Evolutionary conservation across 2,797 vertebrate genomes (phyloP).

Genomic region (Diglossa cyanea): DNA sequence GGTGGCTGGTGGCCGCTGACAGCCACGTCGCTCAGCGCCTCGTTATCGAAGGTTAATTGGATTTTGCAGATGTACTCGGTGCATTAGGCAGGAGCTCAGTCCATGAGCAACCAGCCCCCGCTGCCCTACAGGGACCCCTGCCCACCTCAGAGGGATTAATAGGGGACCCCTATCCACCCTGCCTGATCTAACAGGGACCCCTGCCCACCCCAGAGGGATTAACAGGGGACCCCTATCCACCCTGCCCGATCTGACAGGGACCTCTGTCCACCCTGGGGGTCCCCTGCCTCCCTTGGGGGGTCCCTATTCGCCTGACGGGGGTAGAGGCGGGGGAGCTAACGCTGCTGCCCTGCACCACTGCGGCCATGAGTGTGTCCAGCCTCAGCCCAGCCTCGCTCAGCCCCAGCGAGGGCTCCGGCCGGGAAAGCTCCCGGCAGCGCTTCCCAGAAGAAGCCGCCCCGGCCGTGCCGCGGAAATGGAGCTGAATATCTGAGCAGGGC

Average conservation of each 20-base stretch:
- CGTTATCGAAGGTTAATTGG: slow-evolving; percentile 53
- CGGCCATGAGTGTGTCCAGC: rapidly evolving
- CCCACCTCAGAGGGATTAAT: not conserved
- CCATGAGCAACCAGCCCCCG: not conserved
- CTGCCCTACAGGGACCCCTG: not conserved
- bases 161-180: not conserved
- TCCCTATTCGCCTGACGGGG: not conserved
- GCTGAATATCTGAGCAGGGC: slow-evolving; percentile 46
- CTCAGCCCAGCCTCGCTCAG: not conserved
- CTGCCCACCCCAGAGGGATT: not conserved
- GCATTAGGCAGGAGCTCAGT: slow-evolving; percentile 48
- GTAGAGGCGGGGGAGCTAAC: rapidly evolving
- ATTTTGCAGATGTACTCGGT: slow-evolving; percentile 39
- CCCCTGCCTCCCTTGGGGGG: too few species aligned
- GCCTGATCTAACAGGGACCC: not conserved
- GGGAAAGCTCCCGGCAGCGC: not conserved
- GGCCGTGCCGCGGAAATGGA: slow-evolving; percentile 42
- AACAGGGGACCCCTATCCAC: not conserved
- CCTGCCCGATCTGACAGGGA: not conserved
- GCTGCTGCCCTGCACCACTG: not conserved
- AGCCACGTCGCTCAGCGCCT: slow-evolving; percentile 41
- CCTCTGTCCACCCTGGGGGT: not conserved
- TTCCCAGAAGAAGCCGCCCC: slow-evolving; percentile 36
- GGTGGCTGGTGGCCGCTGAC: not conserved
- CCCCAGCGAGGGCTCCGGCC: not conserved